A percentile compares a stretch with the other conserved stretches of the same genome.
Conservation (phyloP, 2,888 invertebrate species). For the Pachliopta kotzebuea region DNA sequence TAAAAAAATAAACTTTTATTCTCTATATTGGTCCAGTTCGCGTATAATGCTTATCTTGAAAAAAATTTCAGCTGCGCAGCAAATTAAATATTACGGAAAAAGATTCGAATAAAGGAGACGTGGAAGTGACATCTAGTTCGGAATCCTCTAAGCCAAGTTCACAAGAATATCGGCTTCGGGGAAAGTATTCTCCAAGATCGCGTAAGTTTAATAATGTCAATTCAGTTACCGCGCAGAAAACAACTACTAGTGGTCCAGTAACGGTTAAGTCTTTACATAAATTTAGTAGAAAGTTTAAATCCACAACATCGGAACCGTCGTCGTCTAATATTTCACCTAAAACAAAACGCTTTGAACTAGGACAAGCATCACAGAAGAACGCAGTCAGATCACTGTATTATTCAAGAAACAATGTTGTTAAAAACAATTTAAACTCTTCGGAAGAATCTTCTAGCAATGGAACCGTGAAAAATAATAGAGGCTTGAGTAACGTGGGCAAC, state of each 20-base stretch:
- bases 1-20: background rate
- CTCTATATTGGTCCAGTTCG: background rate
- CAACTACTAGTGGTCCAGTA: constrained; percentile 35
- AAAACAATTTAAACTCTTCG: constrained; percentile 41
- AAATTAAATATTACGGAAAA: constrained; percentile 48
- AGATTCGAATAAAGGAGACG: constrained; percentile 36
- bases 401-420: constrained; percentile 50
- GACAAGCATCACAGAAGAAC: constrained; percentile 48
- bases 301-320: constrained; percentile 49
- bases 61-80: constrained; percentile 58
- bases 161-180: constrained; percentile 53
- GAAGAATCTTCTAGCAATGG: constrained; percentile 40
- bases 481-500: constrained; percentile 37
- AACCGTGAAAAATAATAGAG: constrained; percentile 36
- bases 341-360: constrained; percentile 46
- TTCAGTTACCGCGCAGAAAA: constrained; percentile 41
- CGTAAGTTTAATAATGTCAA: constrained; percentile 51
- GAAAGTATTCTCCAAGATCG: constrained; percentile 52
- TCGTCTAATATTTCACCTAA: constrained; percentile 42
- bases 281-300: constrained; percentile 64
- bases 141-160: constrained; percentile 43
- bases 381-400: constrained; percentile 52
- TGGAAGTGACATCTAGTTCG: constrained; percentile 36
- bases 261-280: constrained; percentile 55
- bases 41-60: background rate